Evolutionary conservation across 1,140 invertebrate species (phyloP).

Genomic region (Andrena cerasifolii): DNA sequence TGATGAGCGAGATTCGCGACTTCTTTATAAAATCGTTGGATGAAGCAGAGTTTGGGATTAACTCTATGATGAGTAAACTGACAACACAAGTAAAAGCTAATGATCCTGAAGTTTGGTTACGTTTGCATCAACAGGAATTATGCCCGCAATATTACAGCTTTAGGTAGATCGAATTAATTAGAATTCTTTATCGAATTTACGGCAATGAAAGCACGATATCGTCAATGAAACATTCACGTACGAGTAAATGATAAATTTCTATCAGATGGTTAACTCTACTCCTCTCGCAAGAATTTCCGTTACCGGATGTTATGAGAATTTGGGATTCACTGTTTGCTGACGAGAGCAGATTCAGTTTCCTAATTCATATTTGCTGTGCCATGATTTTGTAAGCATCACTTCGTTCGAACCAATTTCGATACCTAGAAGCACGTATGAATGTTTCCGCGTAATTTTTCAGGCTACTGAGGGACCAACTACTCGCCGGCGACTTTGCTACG

Average conservation of each 20-base stretch:
- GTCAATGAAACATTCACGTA: background rate
- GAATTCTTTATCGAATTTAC: background rate
- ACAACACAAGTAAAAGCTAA: conserved; percentile 88
- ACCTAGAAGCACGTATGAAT: background rate
- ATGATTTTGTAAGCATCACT: conserved; percentile 94
- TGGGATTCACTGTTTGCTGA: conserved; percentile 98
- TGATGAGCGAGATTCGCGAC: conserved; percentile 98
- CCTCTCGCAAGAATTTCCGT: conserved; percentile 97
- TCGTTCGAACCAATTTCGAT: background rate
- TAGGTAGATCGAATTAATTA: conserved; percentile 81
- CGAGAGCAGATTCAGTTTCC: conserved; percentile 93
- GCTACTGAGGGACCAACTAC: conserved; percentile 90
- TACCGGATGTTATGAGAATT: conserved; percentile 97
- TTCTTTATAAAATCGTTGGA: conserved; percentile 98
- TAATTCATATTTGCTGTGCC: conserved; percentile 96
- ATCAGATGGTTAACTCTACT: conserved; percentile 97
- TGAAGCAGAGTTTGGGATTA: conserved; percentile 94
- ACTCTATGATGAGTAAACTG: conserved; percentile 91
- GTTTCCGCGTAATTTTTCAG: conserved; percentile 79
- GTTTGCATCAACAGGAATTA: conserved; percentile 91
- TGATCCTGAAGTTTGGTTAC: conserved; percentile 90
- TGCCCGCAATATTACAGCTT: conserved; percentile 98
- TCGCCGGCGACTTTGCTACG: conserved; percentile 93
- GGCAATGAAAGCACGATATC: background rate
- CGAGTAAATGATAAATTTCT: conserved; percentile 12